Base-by-base conservation (phyloP, 2,113 vertebrate species). In the Desmodus rotundus region DNA sequence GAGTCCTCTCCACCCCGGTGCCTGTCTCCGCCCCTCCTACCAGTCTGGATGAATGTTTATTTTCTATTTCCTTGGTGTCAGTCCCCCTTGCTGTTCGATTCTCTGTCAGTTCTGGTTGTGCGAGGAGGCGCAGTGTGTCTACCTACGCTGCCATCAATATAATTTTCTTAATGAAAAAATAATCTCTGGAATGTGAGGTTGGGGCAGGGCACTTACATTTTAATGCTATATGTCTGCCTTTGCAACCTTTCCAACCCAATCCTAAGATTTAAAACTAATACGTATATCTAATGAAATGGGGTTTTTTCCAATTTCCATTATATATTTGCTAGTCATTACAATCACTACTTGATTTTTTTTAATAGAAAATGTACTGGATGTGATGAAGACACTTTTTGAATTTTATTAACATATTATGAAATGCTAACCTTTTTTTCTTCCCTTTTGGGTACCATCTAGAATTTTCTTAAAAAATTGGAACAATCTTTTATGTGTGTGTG, bases 401-500 rank as follows among this genome's bases (percentile, higher is more conserved):
- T 95, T 88, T 96, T 65, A 70, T 93, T 96, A 74, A 14, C 67
- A 86, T 91, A 78, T 92, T 93, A 87, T 81, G 74, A 94, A 92
- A 78, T 90, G 45, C 38, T 95, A 92, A 95, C 17, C 43, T 50
- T 90, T 68, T 81, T 96, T 97, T 50, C 31, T 87, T 98, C 19
- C 77, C 56, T 20, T 20, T 87, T 96, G 84, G 95, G 1, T 95
- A 41, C n/a, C 38, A 72, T 92, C 72, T 97, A 99, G 99, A 99
- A 99, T 98, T 99, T 99, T 98, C 98, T 99, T 98, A 99, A 99
- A 97, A 99, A 99, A 98, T 98, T 99, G 98, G 99, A 99, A 98
- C 99, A 99, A 96, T 99, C 99, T 94, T 99, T 99, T 97, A 99
- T 99, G 99, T 99, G 99, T 89, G 99, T 99, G 91, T 99, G 99